Evolutionary conservation across 35 echinoderm and acorn worm genomes (phyloP), one percentile per base, ranked within the genome.

Genomic region (Lytechinus variegatus): DNA sequence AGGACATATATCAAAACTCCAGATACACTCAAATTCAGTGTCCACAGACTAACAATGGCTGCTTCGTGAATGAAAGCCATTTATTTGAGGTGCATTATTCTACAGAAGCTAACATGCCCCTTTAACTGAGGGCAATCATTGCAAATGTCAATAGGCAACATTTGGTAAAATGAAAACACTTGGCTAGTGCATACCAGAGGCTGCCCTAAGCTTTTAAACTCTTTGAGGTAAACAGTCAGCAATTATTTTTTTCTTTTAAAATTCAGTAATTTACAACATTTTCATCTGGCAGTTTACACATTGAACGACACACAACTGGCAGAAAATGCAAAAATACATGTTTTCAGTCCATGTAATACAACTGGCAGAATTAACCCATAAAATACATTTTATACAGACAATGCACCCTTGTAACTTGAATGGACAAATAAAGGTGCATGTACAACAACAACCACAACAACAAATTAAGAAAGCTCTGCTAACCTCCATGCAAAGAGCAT

Each of bases 271-370:
- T 79, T 79, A 79, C 66, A 79, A 79, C 66, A 79, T 24, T 79
- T 79, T 79, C 52, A 54, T 52, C 29, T 90, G 88, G 88, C 88
- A 90, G 88, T 90, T 52, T 90, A 90, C 88, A 90, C 88, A 89
- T 89, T 51, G 28, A 54, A 90, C 52, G 27, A 90, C 88, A 90
- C 52, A 90, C 88, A 90, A 90, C 52, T 52, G 88, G 88, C 88
- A 90, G 88, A 90, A 90, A 54, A 90, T 90, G 88, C 88, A 90
- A 90, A 90, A 90, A 90, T 90, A 90, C 88, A 90, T 44, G 88
- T 90, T 90, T 14, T 79, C 66, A 79, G n/a, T 79, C 66, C 66
- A 79, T 79, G 66, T 79, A 24, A 24, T 79, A 79, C 66, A 79
- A 24, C 66, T 24, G 66, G 66, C 66, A 79, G 66, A 79, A 16